Percentiles rank a stretch among this genome's conserved stretches.
These are phyloP conservation scores for Batillaria attramentaria DNA, from an alignment of 1,140 invertebrate genomes.

Conservation along the genomic window DNA sequence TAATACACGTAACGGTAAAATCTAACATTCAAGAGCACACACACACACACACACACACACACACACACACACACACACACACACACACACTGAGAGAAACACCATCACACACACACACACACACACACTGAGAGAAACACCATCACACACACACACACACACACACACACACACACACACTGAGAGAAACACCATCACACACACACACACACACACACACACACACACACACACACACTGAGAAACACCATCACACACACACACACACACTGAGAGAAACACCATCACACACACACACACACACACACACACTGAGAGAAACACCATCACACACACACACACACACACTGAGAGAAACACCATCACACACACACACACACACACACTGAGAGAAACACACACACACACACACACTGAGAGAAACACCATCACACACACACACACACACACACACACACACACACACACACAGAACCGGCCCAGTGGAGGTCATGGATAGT, in stretches of 20 bases:
- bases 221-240: not conserved
- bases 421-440: not conserved
- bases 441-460: not conserved
- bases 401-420: not conserved
- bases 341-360: not conserved
- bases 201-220: not conserved
- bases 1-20: not conserved
- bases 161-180: constrained; percentile 2
- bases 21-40: not conserved
- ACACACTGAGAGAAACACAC: not conserved
- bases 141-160: not conserved
- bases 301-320: not conserved
- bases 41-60: not conserved
- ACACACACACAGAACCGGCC: not conserved
- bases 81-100: not conserved
- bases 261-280: not conserved
- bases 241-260: not conserved
- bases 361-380: not conserved
- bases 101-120: not conserved
- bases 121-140: not conserved
- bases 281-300: not conserved
- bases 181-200: too few relatives aligned
- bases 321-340: constrained; percentile 8
- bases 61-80: not conserved
- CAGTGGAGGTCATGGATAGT: not conserved